Percentiles rank a stretch among this genome's conserved stretches.
Evolutionary conservation across 2,888 invertebrate species (phyloP).

Genomic region (Chorisops tibialis): DNA sequence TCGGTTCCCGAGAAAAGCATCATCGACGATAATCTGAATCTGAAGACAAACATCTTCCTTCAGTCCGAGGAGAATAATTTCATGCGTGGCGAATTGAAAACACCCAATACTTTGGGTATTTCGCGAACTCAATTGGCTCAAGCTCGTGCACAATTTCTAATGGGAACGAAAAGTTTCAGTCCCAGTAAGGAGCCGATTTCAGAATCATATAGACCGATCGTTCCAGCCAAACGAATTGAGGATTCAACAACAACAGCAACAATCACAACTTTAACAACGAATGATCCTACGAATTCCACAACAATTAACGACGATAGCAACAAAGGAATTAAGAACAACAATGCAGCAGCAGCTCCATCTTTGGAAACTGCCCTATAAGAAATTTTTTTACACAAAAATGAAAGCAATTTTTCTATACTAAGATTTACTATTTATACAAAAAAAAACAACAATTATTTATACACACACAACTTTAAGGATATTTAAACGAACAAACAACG

Average conservation of each 20-base stretch:
- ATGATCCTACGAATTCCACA: slow-evolving; percentile 36
- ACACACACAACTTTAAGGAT: neutral
- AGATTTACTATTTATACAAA: neutral
- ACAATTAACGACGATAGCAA: neutral
- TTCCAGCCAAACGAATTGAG: slow-evolving; percentile 19
- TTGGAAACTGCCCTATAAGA: slow-evolving; percentile 60
- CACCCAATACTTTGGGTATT: slow-evolving; percentile 38
- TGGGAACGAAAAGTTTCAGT: slow-evolving; percentile 22
- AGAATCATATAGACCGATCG: too few species aligned
- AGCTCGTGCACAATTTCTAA: slow-evolving; percentile 61
- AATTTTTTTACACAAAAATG: neutral
- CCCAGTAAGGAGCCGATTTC: neutral
- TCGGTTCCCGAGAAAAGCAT: slow-evolving; percentile 43
- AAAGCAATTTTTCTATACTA: neutral
- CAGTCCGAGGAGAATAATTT: slow-evolving; percentile 52
- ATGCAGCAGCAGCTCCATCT: slow-evolving; percentile 55
- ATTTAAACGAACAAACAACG: too few species aligned
- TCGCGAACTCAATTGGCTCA: slow-evolving; percentile 58
- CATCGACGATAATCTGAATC: slow-evolving; percentile 42
- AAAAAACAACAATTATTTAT: too few species aligned
- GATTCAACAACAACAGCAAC: slow-evolving; percentile 32
- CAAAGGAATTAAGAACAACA: slow-evolving; percentile 29
- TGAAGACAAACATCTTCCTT: slow-evolving; percentile 50
- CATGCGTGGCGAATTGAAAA: slow-evolving; percentile 48
- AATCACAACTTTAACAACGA: slow-evolving; percentile 44